Evolutionary conservation across 2,113 vertebrate genomes (phyloP), one percentile per base, ranked within the genome.

Genomic region (Mormoops blainvillei): DNA sequence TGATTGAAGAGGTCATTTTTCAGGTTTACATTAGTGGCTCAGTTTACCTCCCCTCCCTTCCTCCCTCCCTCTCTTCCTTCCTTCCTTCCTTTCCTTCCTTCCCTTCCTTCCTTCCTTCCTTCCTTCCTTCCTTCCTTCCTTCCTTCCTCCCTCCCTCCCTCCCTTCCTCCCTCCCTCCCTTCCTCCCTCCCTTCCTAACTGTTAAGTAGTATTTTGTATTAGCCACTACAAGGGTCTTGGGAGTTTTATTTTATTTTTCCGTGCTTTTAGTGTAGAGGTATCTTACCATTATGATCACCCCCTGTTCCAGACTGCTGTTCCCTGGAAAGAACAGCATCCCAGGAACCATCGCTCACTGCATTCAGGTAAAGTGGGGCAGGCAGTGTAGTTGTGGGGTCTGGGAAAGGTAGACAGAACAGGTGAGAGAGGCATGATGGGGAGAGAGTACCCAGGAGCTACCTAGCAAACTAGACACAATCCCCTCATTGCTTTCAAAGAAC

Each of bases 1-100:
- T 92, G 33, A 82, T 58, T 45, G 74, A 52, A 87, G 89, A 95
- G 38, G 43, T 87, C 36, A 87, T 45, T 87, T 89, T 65, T 19
- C 24, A 73, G 8, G 36, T 86, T 85, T 65, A 31, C 94, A 83
- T 78, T 83, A 73, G 31, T 50, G 67, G 5, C 45, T 94, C 61
- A 33, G 33, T 71, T 94, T 76, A 15, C 5, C 28, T 56, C 11
- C 54, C 31, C 22, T 61, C 5, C 18, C 0, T 13, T 26, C 20
- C 19, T 18, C 26, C 20, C 48, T 8, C n/a, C 12, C 48, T 48
- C 48, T 48, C 48, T n/a, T n/a, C 19, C 4, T 41, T 1, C 5
- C 24, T 36, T 16, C 7, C 61, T n/a, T 0, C 5, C 50, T 3
- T 3, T n/a, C 13, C 4, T n/a, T 36, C 15, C 5, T 7, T 10